A percentile compares a stretch with the other conserved stretches of the same genome.
Conservation (phyloP, 2,888 invertebrate species). For the Acleris emargana region DNA sequence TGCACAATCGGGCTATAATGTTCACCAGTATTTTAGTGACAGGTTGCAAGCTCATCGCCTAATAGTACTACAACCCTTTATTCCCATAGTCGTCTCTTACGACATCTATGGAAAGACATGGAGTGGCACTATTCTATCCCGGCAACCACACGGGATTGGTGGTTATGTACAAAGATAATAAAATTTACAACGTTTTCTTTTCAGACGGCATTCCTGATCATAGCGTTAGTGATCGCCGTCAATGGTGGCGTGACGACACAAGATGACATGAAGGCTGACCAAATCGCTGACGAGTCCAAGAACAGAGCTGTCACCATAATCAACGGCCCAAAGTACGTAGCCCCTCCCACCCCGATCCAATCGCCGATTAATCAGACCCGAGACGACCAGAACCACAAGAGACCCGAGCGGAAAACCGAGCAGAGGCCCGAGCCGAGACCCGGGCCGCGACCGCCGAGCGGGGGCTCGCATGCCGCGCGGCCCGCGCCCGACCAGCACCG, state of each 20-base stretch:
- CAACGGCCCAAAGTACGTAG: constrained; percentile 64
- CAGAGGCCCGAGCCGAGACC: constrained; percentile 51
- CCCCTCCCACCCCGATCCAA: constrained; percentile 38
- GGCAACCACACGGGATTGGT: no score
- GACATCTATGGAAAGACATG: no score
- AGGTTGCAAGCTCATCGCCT: no score
- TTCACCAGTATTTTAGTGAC: no score
- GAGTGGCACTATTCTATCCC: no score
- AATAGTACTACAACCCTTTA: no score
- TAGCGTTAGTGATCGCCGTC: constrained; percentile 76
- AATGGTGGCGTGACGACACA: constrained; percentile 66
- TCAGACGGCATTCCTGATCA: constrained; percentile 79
- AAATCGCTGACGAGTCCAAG: constrained; percentile 69
- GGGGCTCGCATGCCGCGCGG: constrained; percentile 46
- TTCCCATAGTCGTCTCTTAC: no score
- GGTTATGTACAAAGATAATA: no score
- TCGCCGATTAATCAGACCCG: constrained; percentile 51
- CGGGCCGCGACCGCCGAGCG: constrained; percentile 55
- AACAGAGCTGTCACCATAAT: constrained; percentile 62
- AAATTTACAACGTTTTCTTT: constrained; percentile 44
- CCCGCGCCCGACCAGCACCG: constrained; percentile 45
- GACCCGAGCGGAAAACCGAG: constrained; percentile 59
- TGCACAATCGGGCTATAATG: no score
- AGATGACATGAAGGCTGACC: constrained; percentile 60
- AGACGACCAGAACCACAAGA: constrained; percentile 50